phyloP scores from a whole-genome alignment of 1,140 invertebrate species.

The Tigriopus japonicus region DNA sequence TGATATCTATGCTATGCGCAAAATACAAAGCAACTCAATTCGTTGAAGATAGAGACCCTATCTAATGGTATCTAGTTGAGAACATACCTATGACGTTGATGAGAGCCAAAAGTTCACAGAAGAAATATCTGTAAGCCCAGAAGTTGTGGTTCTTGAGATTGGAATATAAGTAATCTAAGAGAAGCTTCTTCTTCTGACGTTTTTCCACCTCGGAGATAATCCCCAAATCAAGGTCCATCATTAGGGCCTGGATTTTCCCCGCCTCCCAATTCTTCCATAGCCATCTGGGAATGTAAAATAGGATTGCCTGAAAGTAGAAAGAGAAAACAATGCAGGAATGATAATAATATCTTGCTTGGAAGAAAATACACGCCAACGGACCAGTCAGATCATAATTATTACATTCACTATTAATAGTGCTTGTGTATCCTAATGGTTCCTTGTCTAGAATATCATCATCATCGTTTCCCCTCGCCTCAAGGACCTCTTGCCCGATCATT shows the following conservation, averaged over 20 bases:
- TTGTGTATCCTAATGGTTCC: no score
- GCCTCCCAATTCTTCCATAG: constrained; percentile 92
- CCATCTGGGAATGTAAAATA: constrained; percentile 90
- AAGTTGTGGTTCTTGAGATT: constrained; percentile 81
- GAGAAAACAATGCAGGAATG: not conserved
- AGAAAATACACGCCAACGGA: not conserved
- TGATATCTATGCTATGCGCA: no score
- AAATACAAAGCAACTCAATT: no score
- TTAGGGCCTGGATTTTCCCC: constrained; percentile 78
- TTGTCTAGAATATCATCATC: no score
- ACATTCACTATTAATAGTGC: no score
- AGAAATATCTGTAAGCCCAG: constrained; percentile 85
- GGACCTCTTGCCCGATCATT: no score
- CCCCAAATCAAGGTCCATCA: constrained; percentile 50
- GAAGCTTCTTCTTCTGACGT: constrained; percentile 83
- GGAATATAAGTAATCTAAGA: constrained; percentile 81
- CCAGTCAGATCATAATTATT: no score
- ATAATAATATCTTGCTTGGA: not conserved
- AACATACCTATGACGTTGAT: constrained; percentile 58
- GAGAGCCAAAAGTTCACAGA: constrained; percentile 71
- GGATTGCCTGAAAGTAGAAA: constrained; percentile 53
- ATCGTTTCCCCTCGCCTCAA: no score
- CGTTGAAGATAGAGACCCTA: constrained; percentile 3
- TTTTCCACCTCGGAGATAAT: constrained; percentile 62
- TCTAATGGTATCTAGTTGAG: no score